Evolutionary conservation across 2,113 vertebrate genomes (phyloP).

Genomic region (Sus scrofa): DNA sequence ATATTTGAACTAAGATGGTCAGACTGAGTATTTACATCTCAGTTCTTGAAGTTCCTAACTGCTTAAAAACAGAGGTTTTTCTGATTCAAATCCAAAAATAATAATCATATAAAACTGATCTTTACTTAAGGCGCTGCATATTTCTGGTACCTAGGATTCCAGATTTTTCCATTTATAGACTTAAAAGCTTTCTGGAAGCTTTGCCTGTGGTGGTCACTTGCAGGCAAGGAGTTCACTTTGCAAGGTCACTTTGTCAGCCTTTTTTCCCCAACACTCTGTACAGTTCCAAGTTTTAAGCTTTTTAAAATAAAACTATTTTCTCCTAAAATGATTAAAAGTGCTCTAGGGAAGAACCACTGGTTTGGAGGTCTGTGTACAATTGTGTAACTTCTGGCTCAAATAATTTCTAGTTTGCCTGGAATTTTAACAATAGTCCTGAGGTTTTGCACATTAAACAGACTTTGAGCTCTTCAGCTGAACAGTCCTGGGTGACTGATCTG

Average conservation of each 20-base stretch:
- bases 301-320: conserved; percentile 70
- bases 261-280: not conserved
- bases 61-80: conserved; percentile 55
- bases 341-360: conserved; percentile 69
- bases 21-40: conserved; percentile 10
- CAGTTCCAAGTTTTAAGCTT: conserved; percentile 65
- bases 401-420: conserved; percentile 72
- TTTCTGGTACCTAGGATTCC: not conserved
- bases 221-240: conserved; percentile 13
- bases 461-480: not conserved
- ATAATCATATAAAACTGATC: conserved; percentile 25
- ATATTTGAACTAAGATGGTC: conserved; percentile 38
- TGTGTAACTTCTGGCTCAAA: conserved; percentile 75
- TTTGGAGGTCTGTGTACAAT: conserved; percentile 70
- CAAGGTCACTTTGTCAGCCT: conserved; percentile 47
- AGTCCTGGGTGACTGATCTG: conserved; percentile 18
- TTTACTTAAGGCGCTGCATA: not conserved
- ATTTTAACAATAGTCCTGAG: conserved; percentile 79
- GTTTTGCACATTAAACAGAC: conserved; percentile 57
- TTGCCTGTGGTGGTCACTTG: not conserved
- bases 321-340: conserved; percentile 65
- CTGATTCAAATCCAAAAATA: conserved; percentile 51
- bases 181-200: conserved; percentile 48
- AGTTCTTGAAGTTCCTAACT: conserved; percentile 28
- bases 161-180: conserved; percentile 9